A percentile compares a stretch with the other conserved stretches of the same genome.
These are phyloP conservation scores for Characodon lateralis DNA, from an alignment of 2,797 vertebrate species.

Conservation along the genomic window DNA sequence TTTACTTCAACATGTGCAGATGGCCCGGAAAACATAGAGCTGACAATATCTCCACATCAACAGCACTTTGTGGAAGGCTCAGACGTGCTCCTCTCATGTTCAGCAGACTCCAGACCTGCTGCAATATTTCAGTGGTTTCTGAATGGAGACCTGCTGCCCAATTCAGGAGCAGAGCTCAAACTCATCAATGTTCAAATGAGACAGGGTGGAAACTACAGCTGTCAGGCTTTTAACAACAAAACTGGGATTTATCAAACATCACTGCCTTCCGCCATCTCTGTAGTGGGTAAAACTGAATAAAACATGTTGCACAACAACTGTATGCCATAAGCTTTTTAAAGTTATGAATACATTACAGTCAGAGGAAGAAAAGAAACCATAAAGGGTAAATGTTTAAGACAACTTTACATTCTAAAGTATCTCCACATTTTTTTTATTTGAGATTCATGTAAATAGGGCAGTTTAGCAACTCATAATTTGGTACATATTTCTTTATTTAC, in stretches of 20 bases:
- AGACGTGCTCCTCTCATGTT: constrained; percentile 56
- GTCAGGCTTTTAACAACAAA: constrained; percentile 58
- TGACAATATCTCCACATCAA: constrained; percentile 16
- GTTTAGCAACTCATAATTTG: too few relatives aligned
- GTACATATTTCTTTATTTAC: too few relatives aligned
- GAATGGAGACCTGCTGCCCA: constrained; percentile 31
- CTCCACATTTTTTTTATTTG: too few relatives aligned
- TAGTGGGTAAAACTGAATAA: constrained; percentile 45
- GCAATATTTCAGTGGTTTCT: constrained; percentile 51
- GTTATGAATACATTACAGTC: too few relatives aligned
- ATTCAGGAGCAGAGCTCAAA: constrained; percentile 45
- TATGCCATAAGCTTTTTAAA: too few relatives aligned
- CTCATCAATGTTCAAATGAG: constrained; percentile 46
- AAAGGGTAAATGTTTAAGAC: too few relatives aligned
- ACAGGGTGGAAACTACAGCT: constrained; percentile 69
- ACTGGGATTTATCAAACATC: constrained; percentile 17
- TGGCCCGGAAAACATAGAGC: constrained; percentile 57
- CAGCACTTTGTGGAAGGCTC: constrained; percentile 43
- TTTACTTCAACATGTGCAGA: constrained; percentile 35
- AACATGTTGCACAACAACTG: too few relatives aligned
- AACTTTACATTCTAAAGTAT: too few relatives aligned
- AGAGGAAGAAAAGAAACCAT: too few relatives aligned
- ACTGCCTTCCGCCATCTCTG: constrained; percentile 17
- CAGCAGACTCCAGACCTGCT: constrained; percentile 51
- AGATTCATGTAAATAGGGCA: too few relatives aligned